Conservation (phyloP, 2,113 vertebrate genomes). For the Pachypanchax playfairii region DNA sequence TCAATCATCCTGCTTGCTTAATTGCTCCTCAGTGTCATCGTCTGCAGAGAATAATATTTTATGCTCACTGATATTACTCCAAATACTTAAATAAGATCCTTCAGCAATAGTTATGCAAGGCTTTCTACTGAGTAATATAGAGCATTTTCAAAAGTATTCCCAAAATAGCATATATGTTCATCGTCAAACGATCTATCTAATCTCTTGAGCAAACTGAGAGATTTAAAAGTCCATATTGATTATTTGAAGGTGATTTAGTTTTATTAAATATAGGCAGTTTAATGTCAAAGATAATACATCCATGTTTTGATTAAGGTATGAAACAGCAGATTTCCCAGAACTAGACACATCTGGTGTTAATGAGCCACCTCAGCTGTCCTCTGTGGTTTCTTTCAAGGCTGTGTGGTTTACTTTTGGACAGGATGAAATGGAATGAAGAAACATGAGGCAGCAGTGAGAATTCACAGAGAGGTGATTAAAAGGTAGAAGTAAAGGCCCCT, state of each 20-base stretch:
- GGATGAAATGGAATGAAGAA: constrained; percentile 56
- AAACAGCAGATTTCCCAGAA: constrained; percentile 43
- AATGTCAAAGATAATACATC: neutral
- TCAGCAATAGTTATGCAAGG: constrained; percentile 25
- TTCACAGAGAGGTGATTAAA: constrained; percentile 71
- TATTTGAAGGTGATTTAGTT: neutral
- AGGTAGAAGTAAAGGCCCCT: constrained; percentile 56
- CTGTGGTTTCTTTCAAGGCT: constrained; percentile 63
- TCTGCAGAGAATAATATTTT: constrained; percentile 53
- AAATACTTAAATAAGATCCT: constrained; percentile 54
- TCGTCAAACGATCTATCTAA: too few relatives aligned
- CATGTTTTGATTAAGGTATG: constrained; percentile 49
- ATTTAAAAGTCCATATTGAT: neutral
- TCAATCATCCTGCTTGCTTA: constrained; percentile 58
- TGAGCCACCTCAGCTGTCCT: constrained; percentile 59
- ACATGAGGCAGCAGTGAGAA: constrained; percentile 61
- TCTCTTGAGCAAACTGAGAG: neutral
- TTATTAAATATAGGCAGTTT: constrained; percentile 3
- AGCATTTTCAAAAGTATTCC: constrained; percentile 33
- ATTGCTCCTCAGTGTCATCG: constrained; percentile 58
- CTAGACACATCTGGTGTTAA: constrained; percentile 52
- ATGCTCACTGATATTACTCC: constrained; percentile 57
- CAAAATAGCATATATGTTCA: neutral
- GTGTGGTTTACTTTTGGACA: constrained; percentile 47
- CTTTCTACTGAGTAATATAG: constrained; percentile 12